These are phyloP conservation scores for Meliscaeva auricollis DNA, from an alignment of 2,888 invertebrate species.

Conservation along the genomic window DNA sequence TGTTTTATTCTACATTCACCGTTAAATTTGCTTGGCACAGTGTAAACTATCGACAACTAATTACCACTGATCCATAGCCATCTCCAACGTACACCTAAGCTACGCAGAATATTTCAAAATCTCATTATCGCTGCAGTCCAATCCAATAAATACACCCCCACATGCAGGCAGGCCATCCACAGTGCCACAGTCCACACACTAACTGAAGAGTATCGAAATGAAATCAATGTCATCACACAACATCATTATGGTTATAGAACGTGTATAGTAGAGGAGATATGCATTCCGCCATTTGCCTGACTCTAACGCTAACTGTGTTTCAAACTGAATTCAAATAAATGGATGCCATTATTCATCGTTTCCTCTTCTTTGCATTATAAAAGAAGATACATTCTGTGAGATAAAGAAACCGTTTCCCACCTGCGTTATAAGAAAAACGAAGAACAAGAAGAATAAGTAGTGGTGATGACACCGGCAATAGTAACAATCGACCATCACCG, in stretches of 20 bases:
- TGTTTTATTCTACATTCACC: no score
- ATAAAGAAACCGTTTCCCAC: slow-evolving; percentile 64
- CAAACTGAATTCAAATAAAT: slow-evolving; percentile 52
- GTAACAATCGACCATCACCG: slow-evolving; percentile 58
- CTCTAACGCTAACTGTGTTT: slow-evolving; percentile 35
- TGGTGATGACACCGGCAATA: slow-evolving; percentile 52
- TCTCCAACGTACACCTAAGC: not conserved
- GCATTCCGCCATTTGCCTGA: slow-evolving; percentile 43
- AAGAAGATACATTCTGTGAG: slow-evolving; percentile 48
- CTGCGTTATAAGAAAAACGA: slow-evolving; percentile 53
- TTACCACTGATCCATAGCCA: not conserved
- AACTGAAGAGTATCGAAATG: slow-evolving; percentile 35
- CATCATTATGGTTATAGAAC: slow-evolving; percentile 16
- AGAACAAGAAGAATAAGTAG: slow-evolving; percentile 20
- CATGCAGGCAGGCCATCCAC: not conserved
- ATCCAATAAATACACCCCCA: slow-evolving; percentile 22
- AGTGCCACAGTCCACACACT: not conserved
- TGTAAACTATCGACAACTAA: slow-evolving; percentile 26
- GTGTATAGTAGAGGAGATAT: not conserved
- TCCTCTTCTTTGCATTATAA: slow-evolving; percentile 16
- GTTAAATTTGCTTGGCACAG: slow-evolving; percentile 19
- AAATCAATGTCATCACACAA: slow-evolving; percentile 53
- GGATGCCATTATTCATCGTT: slow-evolving; percentile 52
- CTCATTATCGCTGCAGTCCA: slow-evolving; percentile 16
- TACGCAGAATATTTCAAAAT: slow-evolving; percentile 29